These are phyloP conservation scores for Pithys albifrons DNA, from an alignment of 2,113 vertebrate genomes.

Conservation along the genomic window DNA sequence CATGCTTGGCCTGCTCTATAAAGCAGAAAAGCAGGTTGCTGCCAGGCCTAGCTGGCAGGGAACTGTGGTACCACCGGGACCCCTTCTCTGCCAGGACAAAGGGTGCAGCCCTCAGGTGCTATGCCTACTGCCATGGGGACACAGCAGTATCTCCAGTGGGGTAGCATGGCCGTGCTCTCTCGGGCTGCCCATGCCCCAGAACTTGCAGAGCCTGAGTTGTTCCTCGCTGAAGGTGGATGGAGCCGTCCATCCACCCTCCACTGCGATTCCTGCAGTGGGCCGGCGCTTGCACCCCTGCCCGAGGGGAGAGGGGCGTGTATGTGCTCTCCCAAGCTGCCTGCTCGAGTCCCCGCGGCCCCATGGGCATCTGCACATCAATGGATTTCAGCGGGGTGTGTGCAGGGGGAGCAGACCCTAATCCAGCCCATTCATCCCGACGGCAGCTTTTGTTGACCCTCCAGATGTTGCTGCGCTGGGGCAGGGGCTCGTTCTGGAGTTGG, in stretches of 20 bases:
- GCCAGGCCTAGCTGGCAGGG: background rate
- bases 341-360: background rate
- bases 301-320: background rate
- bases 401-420: constrained; percentile 24
- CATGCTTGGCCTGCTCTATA: fast-evolving
- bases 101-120: background rate
- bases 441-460: constrained; percentile 43
- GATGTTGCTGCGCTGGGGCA: background rate
- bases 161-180: background rate
- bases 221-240: background rate
- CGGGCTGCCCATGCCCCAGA: background rate
- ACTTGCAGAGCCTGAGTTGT: background rate
- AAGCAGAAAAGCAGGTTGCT: background rate
- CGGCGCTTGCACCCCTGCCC: background rate
- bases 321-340: background rate
- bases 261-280: background rate
- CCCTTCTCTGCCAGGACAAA: background rate
- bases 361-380: constrained; percentile 62
- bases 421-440: background rate
- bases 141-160: background rate
- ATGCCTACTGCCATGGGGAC: fast-evolving
- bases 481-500: background rate
- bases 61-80: background rate
- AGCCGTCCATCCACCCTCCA: background rate
- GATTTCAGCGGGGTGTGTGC: background rate